Conservation (phyloP, 2,888 invertebrate species). For the Eudasyphora cyanicolor region DNA sequence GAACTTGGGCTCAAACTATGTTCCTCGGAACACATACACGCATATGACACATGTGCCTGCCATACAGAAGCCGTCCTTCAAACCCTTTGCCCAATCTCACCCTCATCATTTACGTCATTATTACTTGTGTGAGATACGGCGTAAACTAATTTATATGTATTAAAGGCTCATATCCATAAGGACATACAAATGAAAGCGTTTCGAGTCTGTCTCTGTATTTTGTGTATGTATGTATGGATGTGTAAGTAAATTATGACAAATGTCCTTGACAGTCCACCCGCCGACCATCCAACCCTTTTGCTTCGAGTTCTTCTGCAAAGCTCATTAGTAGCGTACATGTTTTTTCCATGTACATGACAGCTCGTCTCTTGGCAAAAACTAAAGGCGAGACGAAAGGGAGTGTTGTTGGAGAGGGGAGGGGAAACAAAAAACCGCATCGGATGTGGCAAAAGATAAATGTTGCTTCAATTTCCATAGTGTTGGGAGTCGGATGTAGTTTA, state of each 20-base stretch:
- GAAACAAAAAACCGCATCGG: constrained; percentile 39
- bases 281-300: constrained; percentile 54
- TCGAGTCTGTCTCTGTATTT: constrained; percentile 29
- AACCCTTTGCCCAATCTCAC: not conserved
- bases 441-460: constrained; percentile 66
- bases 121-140: not conserved
- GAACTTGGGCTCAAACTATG: constrained; percentile 18
- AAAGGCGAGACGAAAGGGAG: not conserved
- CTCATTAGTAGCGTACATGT: constrained; percentile 60
- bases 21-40: constrained; percentile 24
- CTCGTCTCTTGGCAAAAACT: constrained; percentile 1
- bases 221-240: constrained; percentile 49
- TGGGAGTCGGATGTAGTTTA: not conserved
- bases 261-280: constrained; percentile 67
- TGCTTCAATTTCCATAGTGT: constrained; percentile 9
- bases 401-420: no score
- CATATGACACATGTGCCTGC: constrained; percentile 3
- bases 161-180: constrained; percentile 54
- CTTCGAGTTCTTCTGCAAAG: not conserved
- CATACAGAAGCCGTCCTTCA: not conserved
- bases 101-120: not conserved
- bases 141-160: constrained; percentile 61
- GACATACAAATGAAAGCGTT: not conserved
- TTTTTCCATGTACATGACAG: constrained; percentile 42
- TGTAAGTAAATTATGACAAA: constrained; percentile 69